Evolutionary conservation across 35 echinoderm and acorn worm genomes (phyloP), one percentile per base, ranked within the genome.

Genomic region (Eucidaris tribuloides): DNA sequence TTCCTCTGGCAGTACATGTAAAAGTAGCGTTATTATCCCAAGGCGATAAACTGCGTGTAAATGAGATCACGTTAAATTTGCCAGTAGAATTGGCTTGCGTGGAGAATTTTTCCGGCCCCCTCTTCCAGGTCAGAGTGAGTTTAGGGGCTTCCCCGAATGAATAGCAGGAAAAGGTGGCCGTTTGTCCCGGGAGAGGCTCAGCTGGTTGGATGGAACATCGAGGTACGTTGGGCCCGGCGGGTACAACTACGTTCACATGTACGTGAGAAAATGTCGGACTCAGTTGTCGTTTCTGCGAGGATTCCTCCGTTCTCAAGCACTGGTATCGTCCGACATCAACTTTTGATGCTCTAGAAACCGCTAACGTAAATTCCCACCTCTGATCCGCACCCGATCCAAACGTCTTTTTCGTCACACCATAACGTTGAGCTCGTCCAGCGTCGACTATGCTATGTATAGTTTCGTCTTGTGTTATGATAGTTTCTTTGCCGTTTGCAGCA

Each of bases 11-110:
- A 74, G 68, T 74, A 44, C 68, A 74, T 2, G 68, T 74, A 40
- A 74, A 74, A 14, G 68, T 74, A 22, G 41, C 68, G 68, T 74
- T 74, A 44, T 74, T 74, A 74, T 74, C 68, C 41, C 34, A 74
- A 4, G 38, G 35, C 5, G 68, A 74, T 20, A 74, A n/a, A n/a
- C 15, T 25, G 24, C 37, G 68, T n/a, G 38, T 33, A 40, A 43
- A 74, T 14, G 35, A 42, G 35, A 74, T 40, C 19, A 74, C 68
- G 40, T 74, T 74, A 22, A 74, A 74, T 40, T 42, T 74, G 13
- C 68, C 68, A 14, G 7, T 74, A 2, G 68, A 74, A 40, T 74
- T 74, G n/a, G n/a, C n/a, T n/a, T n/a, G n/a, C n/a, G n/a, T n/a
- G 7, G 68, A 74, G n/a, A n/a, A 35, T 20, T 25, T 38, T 15